Conservation (phyloP, 2,797 vertebrate species). For the Chromis chromis region DNA sequence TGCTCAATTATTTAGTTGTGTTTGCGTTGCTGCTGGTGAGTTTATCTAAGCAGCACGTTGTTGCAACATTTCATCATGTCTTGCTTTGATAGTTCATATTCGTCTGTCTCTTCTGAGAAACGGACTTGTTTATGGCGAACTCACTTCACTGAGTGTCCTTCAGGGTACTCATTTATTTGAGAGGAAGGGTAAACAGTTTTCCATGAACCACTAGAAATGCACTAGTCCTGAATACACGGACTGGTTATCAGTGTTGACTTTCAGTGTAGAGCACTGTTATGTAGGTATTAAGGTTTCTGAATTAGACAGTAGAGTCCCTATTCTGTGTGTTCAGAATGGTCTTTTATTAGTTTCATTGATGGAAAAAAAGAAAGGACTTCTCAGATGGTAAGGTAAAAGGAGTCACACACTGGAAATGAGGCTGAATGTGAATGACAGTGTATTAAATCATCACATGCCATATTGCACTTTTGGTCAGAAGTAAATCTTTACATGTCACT, state of each 20-base stretch:
- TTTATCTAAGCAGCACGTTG: slow-evolving; percentile 28
- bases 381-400: too few species aligned
- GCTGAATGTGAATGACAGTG: too few species aligned
- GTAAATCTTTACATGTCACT: too few species aligned
- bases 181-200: background rate
- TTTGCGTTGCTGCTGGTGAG: slow-evolving; percentile 6
- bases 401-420: too few species aligned
- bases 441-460: too few species aligned
- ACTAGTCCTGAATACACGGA: background rate
- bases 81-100: slow-evolving; percentile 22
- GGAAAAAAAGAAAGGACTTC: too few species aligned
- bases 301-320: background rate
- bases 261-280: background rate
- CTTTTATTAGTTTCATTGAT: background rate
- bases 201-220: background rate
- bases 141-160: background rate
- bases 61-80: slow-evolving; percentile 45
- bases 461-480: background rate
- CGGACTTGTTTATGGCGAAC: slow-evolving; percentile 1
- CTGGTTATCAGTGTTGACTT: background rate
- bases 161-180: slow-evolving; percentile 6
- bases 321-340: background rate
- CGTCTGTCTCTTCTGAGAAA: background rate
- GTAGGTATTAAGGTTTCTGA: background rate
- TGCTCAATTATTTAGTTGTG: slow-evolving; percentile 39